Evolutionary conservation across 2,113 vertebrate genomes (phyloP).

Genomic region (Chloroceryle aenea): DNA sequence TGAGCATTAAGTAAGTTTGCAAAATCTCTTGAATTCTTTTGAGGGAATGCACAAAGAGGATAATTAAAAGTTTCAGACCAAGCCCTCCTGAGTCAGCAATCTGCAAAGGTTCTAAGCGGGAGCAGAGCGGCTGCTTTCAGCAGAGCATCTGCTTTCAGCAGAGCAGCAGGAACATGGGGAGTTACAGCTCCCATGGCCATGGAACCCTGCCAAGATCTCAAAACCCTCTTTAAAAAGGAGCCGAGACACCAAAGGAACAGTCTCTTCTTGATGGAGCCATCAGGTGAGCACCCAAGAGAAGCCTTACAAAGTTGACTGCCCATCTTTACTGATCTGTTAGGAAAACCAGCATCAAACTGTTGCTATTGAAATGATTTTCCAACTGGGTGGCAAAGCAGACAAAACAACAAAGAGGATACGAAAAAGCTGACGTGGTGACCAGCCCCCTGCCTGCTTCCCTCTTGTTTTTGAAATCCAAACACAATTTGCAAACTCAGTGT

Average conservation of each 20-base stretch:
- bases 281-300: neutral
- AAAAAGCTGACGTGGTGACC: neutral
- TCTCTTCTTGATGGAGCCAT: neutral
- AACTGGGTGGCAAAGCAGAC: neutral
- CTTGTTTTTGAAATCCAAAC: conserved; percentile 23
- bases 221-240: neutral
- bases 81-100: neutral
- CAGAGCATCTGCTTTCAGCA: neutral
- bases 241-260: neutral
- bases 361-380: neutral
- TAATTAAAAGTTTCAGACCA: neutral
- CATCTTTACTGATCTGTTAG: neutral
- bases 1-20: neutral
- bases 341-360: neutral
- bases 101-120: neutral
- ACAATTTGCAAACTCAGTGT: conserved; percentile 3
- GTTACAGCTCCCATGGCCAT: neutral
- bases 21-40: neutral
- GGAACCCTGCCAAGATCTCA: neutral
- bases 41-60: neutral
- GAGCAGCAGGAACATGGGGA: neutral
- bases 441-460: neutral
- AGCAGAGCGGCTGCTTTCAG: neutral
- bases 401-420: neutral
- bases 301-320: neutral